Base-by-base conservation (phyloP, 2,888 invertebrate species). In the Cephus nigrinus region DNA sequence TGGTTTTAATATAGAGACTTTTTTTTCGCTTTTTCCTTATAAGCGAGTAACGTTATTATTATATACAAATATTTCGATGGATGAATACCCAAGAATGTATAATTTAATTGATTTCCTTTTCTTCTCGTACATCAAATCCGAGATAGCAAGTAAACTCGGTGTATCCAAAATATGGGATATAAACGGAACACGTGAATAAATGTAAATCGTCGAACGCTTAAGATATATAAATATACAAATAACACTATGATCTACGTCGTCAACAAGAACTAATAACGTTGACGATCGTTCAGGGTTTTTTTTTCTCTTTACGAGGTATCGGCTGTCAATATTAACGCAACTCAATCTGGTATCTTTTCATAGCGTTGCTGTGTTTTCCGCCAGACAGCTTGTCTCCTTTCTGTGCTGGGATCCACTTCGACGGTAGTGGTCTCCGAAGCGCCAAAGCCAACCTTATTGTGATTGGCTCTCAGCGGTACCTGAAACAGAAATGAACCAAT, bases 391-490 rank as follows among this genome's bases (percentile, higher is more conserved):
- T 89, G 88, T 78, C 92, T 92, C 82, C 90, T 91, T 77, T 89
- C 88, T 71, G 82, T 81, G 69, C 79, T 84, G 2, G 88, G 85
- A 82, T 89, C 85, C 68, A 88, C 80, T 34, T 88, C 85, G 32
- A 86, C 77, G 0, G 88, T 81, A 4, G 92, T 87, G 1, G 86
- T 84, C 3, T 91, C 92, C 0, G 89, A 88, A 1, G 92, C 92
- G 3, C 95, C 95, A 11, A 95, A 91, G 0, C 95, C 95, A 0
- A 93, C 92, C 84, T 93, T 95, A 68, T 94, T 94, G 77, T 93
- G 93, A 88, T 95, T 95, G 80, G 93, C 93, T 71, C 93, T 89
- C 23, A 95, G 88, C 33, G 93, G 93, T 80, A 95, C 93, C 95
- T 95, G 92, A 11, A 92, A 83, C 89, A 88, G 90, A 90, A 79